A percentile compares a stretch with the other conserved stretches of the same genome.
Evolutionary conservation across 1,140 invertebrate species (phyloP).

Genomic region (Pseudobourletiella spinata): DNA sequence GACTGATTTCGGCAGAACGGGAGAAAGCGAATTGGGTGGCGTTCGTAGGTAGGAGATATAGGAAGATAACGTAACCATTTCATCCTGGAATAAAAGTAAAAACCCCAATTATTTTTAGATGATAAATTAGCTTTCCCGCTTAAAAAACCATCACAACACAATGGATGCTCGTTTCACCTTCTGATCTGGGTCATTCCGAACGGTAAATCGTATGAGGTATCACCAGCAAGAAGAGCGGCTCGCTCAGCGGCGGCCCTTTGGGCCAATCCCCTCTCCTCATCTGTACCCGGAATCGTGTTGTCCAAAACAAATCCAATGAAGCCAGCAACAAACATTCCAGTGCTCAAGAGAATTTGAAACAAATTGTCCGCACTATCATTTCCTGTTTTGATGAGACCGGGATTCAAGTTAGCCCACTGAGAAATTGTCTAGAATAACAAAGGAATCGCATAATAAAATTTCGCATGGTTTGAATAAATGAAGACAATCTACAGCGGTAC

Average conservation of each 20-base stretch:
- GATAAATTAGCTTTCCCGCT: background rate
- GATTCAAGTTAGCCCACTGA: constrained; percentile 36
- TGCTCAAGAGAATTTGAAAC: constrained; percentile 66
- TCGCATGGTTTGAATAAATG: background rate
- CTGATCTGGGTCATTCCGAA: constrained; percentile 54
- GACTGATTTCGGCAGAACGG: no score
- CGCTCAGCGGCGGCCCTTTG: constrained; percentile 6
- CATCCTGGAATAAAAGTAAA: constrained; percentile 21
- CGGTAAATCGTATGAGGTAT: constrained; percentile 60
- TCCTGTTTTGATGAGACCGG: constrained; percentile 55
- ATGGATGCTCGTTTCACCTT: constrained; percentile 42
- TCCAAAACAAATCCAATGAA: constrained; percentile 45
- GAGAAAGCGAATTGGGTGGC: no score
- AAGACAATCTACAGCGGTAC: constrained; percentile 49
- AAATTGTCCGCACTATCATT: constrained; percentile 58
- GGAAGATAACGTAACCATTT: constrained; percentile 19
- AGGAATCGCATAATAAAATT: background rate
- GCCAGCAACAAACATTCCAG: constrained; percentile 49
- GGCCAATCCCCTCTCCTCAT: constrained; percentile 31
- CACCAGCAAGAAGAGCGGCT: background rate
- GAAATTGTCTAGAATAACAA: constrained; percentile 39
- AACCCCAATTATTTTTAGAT: background rate
- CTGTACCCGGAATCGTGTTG: constrained; percentile 46
- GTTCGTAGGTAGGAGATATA: constrained; percentile 30
- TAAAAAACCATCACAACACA: background rate